A percentile compares a stretch with the other conserved stretches of the same genome.
Conservation (phyloP, 2,113 vertebrate species). For the Oncorhynchus nerka region DNA sequence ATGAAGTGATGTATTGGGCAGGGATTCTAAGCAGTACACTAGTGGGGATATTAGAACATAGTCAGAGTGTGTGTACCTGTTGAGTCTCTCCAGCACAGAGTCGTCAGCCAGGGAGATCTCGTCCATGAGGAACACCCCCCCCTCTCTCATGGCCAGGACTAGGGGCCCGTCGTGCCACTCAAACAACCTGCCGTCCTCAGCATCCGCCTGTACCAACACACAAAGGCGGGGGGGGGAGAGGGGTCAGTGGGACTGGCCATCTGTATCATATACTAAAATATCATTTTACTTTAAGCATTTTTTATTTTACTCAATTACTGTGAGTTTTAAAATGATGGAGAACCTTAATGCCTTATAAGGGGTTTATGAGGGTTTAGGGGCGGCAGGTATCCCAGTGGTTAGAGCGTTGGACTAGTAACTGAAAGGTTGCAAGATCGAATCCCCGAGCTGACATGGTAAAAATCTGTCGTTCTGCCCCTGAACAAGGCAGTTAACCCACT, state of each 20-base stretch:
- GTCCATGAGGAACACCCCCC: slow-evolving; percentile 91
- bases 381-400: too few species aligned
- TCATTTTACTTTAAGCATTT: neutral
- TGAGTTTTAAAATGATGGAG: too few species aligned
- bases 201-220: slow-evolving; percentile 71
- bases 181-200: slow-evolving; percentile 81
- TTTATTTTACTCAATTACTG: too few species aligned
- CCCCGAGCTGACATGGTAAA: too few species aligned
- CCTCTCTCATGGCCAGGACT: slow-evolving; percentile 90
- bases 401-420: too few species aligned
- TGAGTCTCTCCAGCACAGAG: slow-evolving; percentile 95
- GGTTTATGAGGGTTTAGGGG: neutral
- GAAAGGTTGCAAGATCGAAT: too few species aligned
- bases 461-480: too few species aligned
- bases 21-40: too few species aligned
- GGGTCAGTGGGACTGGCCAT: neutral
- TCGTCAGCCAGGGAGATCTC: slow-evolving; percentile 97
- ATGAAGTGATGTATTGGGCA: too few species aligned
- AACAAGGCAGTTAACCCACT: too few species aligned
- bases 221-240: neutral
- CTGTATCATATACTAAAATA: neutral
- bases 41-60: too few species aligned
- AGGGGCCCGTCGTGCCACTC: slow-evolving; percentile 94
- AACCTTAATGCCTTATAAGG: neutral
- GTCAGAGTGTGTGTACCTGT: slow-evolving; percentile 78